Evolutionary conservation across 2,113 vertebrate species (phyloP).

Genomic region (Euleptes europaea): DNA sequence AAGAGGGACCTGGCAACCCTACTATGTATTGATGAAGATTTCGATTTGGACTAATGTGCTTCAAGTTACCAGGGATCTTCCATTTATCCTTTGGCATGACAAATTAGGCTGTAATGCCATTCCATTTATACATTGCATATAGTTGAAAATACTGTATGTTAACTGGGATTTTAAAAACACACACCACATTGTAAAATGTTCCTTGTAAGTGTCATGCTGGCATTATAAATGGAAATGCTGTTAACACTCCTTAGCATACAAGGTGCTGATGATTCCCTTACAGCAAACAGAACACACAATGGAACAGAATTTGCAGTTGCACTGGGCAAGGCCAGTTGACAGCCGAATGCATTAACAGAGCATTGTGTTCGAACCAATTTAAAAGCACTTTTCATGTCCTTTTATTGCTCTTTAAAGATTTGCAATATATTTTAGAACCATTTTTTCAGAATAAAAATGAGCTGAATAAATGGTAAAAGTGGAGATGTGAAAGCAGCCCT

Average conservation of each 20-base stretch:
- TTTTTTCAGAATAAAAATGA: constrained; percentile 3
- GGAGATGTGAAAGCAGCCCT: neutral
- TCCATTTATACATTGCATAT: neutral
- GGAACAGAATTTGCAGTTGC: neutral
- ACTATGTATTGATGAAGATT: neutral
- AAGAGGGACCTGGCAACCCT: no score
- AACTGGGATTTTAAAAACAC: no score
- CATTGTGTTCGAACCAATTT: neutral
- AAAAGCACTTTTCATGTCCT: neutral
- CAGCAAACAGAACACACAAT: neutral
- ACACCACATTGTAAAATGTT: neutral
- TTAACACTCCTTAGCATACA: neutral
- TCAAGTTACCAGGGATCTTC: neutral
- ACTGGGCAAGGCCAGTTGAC: neutral
- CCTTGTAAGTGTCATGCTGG: neutral
- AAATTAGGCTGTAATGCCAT: neutral
- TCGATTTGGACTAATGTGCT: neutral
- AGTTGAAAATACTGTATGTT: neutral
- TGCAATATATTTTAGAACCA: neutral
- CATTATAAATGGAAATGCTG: neutral
- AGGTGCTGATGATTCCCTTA: neutral
- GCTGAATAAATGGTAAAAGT: neutral
- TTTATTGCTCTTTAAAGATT: neutral
- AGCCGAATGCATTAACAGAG: neutral
- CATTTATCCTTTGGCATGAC: neutral